Percentiles rank a stretch among this genome's conserved stretches.
Evolutionary conservation across 2,797 vertebrate genomes (phyloP).

Genomic region (Rhynchonycteris naso): DNA sequence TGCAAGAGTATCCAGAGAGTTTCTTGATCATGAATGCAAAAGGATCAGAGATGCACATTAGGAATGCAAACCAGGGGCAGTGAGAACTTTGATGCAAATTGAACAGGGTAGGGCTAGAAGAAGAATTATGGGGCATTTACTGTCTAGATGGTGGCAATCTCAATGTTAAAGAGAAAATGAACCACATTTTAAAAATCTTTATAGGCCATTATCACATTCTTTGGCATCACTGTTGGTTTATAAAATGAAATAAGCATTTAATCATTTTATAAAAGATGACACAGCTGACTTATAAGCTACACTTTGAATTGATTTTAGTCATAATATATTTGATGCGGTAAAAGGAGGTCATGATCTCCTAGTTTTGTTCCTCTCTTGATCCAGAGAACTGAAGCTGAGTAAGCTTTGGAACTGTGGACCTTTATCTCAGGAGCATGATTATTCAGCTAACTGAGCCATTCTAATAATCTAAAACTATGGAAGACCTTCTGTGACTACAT

Average conservation of each 20-base stretch:
- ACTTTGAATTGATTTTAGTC: not conserved
- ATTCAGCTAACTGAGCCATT: not conserved
- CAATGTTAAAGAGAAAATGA: not conserved
- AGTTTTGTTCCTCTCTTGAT: not conserved
- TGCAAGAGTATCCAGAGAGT: not conserved
- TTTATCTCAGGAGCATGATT: not conserved
- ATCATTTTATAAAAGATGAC: not conserved
- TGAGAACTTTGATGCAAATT: not conserved
- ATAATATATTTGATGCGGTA: not conserved
- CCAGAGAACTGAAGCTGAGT: not conserved
- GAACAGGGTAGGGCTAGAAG: not conserved
- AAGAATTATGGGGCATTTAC: not conserved
- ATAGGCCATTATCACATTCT: not conserved
- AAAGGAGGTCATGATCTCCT: not conserved
- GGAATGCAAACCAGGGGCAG: not conserved
- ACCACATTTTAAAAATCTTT: not conserved
- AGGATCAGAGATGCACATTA: not conserved
- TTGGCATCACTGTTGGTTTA: not conserved
- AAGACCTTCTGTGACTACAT: not conserved
- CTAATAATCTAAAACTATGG: not conserved
- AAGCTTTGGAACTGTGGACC: not conserved
- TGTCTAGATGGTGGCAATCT: not conserved
- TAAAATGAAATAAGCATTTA: not conserved
- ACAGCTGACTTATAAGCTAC: not conserved
- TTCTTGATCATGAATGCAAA: not conserved